Base-by-base conservation (phyloP, 92 coral and sea anemone species). In the Parazoanthus swiftii region DNA sequence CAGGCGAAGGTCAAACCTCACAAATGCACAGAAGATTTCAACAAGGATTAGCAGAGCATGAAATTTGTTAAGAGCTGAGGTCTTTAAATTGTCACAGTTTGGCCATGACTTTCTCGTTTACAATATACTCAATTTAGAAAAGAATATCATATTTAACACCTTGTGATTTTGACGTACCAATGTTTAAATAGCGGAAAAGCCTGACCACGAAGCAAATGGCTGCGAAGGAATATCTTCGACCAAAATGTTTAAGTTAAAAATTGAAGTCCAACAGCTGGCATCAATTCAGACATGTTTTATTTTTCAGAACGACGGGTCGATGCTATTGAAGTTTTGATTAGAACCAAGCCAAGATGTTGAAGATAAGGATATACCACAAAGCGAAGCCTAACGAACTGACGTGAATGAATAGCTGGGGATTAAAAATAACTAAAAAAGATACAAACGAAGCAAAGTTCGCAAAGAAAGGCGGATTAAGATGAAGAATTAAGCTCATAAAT, bases 1-100 rank as follows among this genome's bases (percentile, higher is more conserved):
- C 0, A 25, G 59, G 59, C n/a, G 39, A 67, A 82, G 86, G 86
- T 67, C 86, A 81, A 70, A 43, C 25, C 37, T 33, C 29, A 13
- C 42, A 67, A 43, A 48, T 10, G 21, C 42, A 73, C 21, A 29
- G 42, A 10, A 73, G 14, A n/a, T 0, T 29, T 73, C 21, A 33
- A 23, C 33, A 73, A 73, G 77, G 42, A 29, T 73, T 33, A 36
- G 42, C 11, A 23, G 35, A 73, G 21, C 10, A 70, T 7, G 36
- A 33, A 74, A 33, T 9, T 26, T 33, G 16, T 33, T 44, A 6
- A 13, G 80, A 76, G 25, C 5, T 14, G 70, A 63, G 26, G 70
- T 18, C 70, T 23, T 63, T 18, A 63, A 63, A 20, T 23, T 63
- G 42, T 13, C 77, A 36, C 42, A 21, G 8, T 33, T 13, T 33